A percentile compares a stretch with the other conserved stretches of the same genome.
These are phyloP conservation scores for Aspidiotus destructor DNA, from an alignment of 2,888 invertebrate genomes.

Conservation along the genomic window DNA sequence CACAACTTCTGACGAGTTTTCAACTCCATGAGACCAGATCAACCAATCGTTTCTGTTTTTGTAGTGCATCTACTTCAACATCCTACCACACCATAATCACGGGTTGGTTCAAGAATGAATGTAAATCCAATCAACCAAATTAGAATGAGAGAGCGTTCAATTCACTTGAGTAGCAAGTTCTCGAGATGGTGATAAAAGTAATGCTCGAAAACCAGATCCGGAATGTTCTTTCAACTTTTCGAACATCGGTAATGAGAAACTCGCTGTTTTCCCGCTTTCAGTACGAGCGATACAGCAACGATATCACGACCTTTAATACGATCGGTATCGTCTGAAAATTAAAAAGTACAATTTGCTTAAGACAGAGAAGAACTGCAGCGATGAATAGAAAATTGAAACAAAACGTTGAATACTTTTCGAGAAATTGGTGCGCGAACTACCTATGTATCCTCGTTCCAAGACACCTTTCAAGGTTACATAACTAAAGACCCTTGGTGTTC, in stretches of 20 bases:
- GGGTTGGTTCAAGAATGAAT: slow-evolving; percentile 78
- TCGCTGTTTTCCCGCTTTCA: slow-evolving; percentile 98
- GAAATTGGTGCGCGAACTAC: slow-evolving; percentile 99
- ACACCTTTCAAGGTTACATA: slow-evolving; percentile 74
- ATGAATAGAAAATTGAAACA: slow-evolving; percentile 21
- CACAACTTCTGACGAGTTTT: slow-evolving; percentile 64
- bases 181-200: slow-evolving; percentile 91
- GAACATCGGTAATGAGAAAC: slow-evolving; percentile 90
- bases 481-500: slow-evolving; percentile 85
- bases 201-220: slow-evolving; percentile 63
- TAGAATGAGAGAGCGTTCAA: too few species aligned
- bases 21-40: slow-evolving; percentile 65
- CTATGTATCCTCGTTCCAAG: slow-evolving; percentile 85
- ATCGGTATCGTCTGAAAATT: slow-evolving; percentile 72
- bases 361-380: neutral
- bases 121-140: slow-evolving; percentile 79
- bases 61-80: slow-evolving; percentile 43
- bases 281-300: slow-evolving; percentile 99
- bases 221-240: slow-evolving; percentile 71
- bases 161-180: slow-evolving; percentile 87
- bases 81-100: slow-evolving; percentile 50
- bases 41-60: slow-evolving; percentile 65
- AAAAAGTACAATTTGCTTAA: neutral
- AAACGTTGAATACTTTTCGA: slow-evolving; percentile 60
- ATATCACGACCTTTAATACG: slow-evolving; percentile 85